phyloP scores from a whole-genome alignment of 2,113 vertebrate genomes.

The Hucho hucho region DNA sequence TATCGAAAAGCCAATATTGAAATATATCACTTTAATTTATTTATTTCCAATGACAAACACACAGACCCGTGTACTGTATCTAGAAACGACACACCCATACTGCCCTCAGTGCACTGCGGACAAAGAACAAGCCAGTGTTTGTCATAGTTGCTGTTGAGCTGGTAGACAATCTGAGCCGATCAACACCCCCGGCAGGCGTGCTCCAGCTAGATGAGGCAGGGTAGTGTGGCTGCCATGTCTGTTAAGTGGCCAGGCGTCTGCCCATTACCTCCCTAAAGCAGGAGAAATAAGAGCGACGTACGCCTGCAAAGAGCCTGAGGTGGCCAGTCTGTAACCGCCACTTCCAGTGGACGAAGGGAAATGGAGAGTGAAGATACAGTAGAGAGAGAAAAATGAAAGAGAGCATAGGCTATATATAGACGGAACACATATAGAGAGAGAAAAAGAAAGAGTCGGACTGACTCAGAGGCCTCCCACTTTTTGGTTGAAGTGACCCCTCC shows the following conservation, averaged over 20 bases:
- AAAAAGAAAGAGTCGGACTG: neutral
- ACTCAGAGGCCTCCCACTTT: neutral
- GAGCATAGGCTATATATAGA: neutral
- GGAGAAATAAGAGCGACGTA: constrained; percentile 1
- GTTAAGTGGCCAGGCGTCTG: neutral
- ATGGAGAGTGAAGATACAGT: neutral
- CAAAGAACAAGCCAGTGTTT: neutral
- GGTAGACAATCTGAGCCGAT: constrained; percentile 11
- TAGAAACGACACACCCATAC: neutral
- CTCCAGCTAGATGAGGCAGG: constrained; percentile 5
- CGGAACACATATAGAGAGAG: neutral
- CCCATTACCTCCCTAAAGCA: constrained; percentile 1
- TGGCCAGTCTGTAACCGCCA: neutral
- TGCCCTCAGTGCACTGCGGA: neutral
- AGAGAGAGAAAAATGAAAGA: neutral
- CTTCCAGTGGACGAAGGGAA: neutral
- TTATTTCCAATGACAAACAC: neutral
- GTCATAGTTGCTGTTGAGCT: neutral
- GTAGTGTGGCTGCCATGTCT: neutral
- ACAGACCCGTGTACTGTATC: neutral
- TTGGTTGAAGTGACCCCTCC: neutral
- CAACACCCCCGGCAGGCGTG: constrained; percentile 11
- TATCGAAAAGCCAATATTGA: neutral
- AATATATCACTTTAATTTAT: neutral
- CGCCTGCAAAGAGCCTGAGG: neutral